phyloP scores from a whole-genome alignment of 2,113 vertebrate genomes.

The Catharus minimus region DNA sequence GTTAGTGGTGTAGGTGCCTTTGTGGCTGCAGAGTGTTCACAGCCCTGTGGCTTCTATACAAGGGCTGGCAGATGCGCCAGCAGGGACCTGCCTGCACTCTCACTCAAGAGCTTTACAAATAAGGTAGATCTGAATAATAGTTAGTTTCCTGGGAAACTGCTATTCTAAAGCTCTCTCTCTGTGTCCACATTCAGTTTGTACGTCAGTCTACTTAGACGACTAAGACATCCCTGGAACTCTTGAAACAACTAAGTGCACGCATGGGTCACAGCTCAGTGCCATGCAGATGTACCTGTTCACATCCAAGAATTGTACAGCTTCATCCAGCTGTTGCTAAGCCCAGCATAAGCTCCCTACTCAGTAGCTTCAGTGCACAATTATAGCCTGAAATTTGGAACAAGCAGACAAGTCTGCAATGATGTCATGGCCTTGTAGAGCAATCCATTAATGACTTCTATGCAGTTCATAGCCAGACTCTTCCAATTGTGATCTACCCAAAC shows the following conservation, averaged over 20 bases:
- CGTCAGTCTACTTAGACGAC: neutral
- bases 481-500: accelerated
- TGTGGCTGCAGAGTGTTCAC: accelerated
- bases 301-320: neutral
- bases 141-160: neutral
- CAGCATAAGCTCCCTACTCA: neutral
- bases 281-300: neutral
- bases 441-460: neutral
- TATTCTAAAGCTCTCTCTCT: neutral
- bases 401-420: neutral
- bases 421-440: accelerated
- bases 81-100: neutral
- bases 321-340: neutral
- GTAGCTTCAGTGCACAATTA: neutral
- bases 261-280: neutral
- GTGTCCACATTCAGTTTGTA: neutral
- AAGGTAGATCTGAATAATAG: neutral
- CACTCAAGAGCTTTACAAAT: neutral
- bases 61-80: neutral
- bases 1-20: accelerated
- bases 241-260: accelerated
- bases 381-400: neutral
- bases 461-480: neutral
- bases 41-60: accelerated
- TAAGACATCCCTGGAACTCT: neutral